Conservation (phyloP, 1,140 invertebrate genomes). For the Capitella teleta region DNA sequence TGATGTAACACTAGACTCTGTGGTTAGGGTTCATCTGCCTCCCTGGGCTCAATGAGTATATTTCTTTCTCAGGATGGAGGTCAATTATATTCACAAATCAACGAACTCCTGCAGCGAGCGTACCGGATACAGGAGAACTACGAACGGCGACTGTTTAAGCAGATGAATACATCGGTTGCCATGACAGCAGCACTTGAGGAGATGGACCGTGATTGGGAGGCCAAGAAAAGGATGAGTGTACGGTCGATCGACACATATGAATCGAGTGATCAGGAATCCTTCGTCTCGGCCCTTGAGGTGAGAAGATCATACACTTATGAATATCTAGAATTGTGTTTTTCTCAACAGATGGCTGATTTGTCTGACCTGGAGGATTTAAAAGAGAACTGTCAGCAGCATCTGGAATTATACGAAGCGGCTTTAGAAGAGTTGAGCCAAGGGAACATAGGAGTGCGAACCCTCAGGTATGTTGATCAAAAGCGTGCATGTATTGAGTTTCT, state of each 20-base stretch:
- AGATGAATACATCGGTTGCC: slow-evolving; percentile 6
- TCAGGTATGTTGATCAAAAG: neutral
- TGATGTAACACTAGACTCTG: too few species aligned
- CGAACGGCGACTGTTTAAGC: slow-evolving; percentile 1
- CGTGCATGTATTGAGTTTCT: neutral
- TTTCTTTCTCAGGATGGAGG: too few species aligned
- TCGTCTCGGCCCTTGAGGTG: slow-evolving; percentile 80
- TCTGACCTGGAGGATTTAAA: slow-evolving; percentile 56
- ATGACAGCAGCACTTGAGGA: slow-evolving; percentile 25
- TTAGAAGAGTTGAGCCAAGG: slow-evolving; percentile 46
- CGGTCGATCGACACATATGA: slow-evolving; percentile 25
- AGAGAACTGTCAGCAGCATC: slow-evolving; percentile 45
- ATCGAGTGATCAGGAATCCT: slow-evolving; percentile 58
- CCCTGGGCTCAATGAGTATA: too few species aligned
- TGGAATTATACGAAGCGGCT: slow-evolving; percentile 68
- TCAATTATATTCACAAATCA: too few species aligned
- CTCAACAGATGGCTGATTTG: slow-evolving; percentile 68
- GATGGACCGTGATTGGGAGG: slow-evolving; percentile 19
- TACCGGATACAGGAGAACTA: slow-evolving; percentile 1
- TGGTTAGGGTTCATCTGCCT: too few species aligned
- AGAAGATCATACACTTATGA: slow-evolving; percentile 41
- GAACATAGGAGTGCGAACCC: neutral
- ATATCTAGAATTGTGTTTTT: neutral
- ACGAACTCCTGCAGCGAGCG: too few species aligned
- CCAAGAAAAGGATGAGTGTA: slow-evolving; percentile 20